Conservation (phyloP, 2,113 vertebrate species). For the Istiophorus platypterus region DNA sequence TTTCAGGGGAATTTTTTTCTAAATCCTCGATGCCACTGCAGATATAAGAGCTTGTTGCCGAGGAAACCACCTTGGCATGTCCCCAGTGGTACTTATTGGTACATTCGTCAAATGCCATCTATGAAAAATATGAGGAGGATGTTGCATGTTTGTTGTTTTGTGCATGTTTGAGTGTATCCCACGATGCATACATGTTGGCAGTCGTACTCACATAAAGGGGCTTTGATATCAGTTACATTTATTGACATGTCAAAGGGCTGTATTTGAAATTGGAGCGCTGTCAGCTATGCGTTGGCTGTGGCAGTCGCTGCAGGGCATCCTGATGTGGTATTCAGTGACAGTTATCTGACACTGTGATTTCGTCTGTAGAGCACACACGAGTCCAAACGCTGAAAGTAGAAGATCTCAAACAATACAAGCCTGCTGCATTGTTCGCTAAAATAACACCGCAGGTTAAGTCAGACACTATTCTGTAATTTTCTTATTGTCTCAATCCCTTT, state of each 20-base stretch:
- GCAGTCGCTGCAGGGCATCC: slow-evolving; percentile 23
- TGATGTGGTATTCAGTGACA: slow-evolving; percentile 24
- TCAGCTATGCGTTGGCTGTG: slow-evolving; percentile 23
- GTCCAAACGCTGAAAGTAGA: slow-evolving; percentile 2
- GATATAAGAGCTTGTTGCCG: slow-evolving; percentile 70
- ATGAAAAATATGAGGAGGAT: slow-evolving; percentile 21
- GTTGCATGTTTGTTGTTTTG: not conserved
- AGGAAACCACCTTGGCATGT: slow-evolving; percentile 75
- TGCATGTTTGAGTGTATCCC: not conserved
- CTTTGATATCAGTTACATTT: slow-evolving; percentile 51
- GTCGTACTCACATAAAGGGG: slow-evolving; percentile 11
- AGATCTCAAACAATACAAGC: slow-evolving; percentile 1
- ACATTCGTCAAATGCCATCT: slow-evolving; percentile 35
- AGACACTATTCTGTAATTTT: not conserved
- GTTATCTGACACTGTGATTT: slow-evolving; percentile 20
- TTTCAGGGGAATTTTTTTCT: slow-evolving; percentile 54
- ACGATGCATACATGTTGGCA: not conserved
- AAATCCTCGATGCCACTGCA: slow-evolving; percentile 51
- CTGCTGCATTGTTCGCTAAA: not conserved
- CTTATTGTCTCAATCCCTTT: too few species aligned
- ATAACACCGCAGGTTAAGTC: not conserved
- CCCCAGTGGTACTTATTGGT: slow-evolving; percentile 28
- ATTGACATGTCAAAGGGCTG: slow-evolving; percentile 31
- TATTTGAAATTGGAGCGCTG: slow-evolving; percentile 42
- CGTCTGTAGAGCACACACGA: slow-evolving; percentile 19